phyloP scores from a whole-genome alignment of 2,888 invertebrate species.

The Philhelius pedissequus region DNA sequence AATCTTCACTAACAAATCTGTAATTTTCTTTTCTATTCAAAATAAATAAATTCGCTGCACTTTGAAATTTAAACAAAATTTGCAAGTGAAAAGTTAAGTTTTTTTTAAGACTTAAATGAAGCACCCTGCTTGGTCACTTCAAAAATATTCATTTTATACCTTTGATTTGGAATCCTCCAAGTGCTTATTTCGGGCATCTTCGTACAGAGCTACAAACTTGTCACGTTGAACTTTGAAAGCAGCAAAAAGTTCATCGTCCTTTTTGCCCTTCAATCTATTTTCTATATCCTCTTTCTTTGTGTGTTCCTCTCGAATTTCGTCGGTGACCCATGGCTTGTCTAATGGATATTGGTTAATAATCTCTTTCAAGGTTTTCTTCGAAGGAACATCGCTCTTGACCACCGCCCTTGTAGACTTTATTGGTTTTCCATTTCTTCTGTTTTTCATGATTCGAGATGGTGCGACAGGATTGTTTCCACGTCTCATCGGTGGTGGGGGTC shows the following conservation, averaged over 20 bases:
- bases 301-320: slow-evolving; percentile 81
- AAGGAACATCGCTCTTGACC: slow-evolving; percentile 68
- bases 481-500: slow-evolving; percentile 70
- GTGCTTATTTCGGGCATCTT: slow-evolving; percentile 80
- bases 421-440: slow-evolving; percentile 72
- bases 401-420: slow-evolving; percentile 72
- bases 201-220: slow-evolving; percentile 81
- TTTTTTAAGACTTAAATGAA: neutral
- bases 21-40: neutral
- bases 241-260: slow-evolving; percentile 81
- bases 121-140: neutral
- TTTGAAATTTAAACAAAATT: slow-evolving; percentile 20
- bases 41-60: neutral
- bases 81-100: slow-evolving; percentile 28
- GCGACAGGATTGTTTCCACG: slow-evolving; percentile 67
- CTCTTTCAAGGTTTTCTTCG: slow-evolving; percentile 76
- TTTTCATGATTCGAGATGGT: slow-evolving; percentile 73
- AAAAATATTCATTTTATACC: slow-evolving; percentile 71
- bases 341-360: slow-evolving; percentile 79
- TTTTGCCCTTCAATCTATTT: slow-evolving; percentile 78
- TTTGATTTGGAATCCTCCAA: slow-evolving; percentile 79
- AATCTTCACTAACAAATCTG: slow-evolving; percentile 14
- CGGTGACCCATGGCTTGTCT: slow-evolving; percentile 82
- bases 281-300: slow-evolving; percentile 81
- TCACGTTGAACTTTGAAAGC: slow-evolving; percentile 82